phyloP scores from a whole-genome alignment of 2,113 vertebrate genomes.

The Synodontis membranacea region DNA sequence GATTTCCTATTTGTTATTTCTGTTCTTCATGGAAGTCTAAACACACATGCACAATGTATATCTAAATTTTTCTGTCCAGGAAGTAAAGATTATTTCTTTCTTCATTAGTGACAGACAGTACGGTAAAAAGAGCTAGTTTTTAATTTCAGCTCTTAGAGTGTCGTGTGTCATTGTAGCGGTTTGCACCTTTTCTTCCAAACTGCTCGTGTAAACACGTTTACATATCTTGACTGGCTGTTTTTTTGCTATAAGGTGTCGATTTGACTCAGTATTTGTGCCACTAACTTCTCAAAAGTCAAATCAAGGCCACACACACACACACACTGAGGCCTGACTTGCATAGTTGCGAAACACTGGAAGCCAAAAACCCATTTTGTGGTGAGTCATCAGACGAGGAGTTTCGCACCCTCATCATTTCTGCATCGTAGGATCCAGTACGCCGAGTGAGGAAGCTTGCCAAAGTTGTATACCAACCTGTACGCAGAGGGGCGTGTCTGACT shows the following conservation, averaged over 20 bases:
- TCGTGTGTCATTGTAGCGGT: not conserved
- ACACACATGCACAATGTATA: not conserved
- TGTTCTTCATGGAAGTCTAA: not conserved
- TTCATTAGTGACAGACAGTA: not conserved
- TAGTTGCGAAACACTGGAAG: not conserved
- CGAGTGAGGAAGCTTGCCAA: not conserved
- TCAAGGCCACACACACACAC: not conserved
- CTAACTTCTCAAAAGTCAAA: not conserved
- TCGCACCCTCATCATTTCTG: constrained; percentile 8
- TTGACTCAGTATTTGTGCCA: not conserved
- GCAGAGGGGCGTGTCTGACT: not conserved
- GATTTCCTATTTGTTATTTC: not conserved
- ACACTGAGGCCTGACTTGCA: not conserved
- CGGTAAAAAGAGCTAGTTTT: not conserved
- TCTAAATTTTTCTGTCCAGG: not conserved
- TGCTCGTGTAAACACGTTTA: not conserved
- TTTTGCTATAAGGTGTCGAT: not conserved
- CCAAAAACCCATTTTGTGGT: constrained; percentile 3
- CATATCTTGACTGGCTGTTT: not conserved
- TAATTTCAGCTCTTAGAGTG: not conserved
- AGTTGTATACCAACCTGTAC: constrained; percentile 9
- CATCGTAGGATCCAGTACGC: not conserved
- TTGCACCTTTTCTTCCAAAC: not conserved
- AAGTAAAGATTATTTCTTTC: not conserved
- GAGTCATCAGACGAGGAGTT: constrained; percentile 6